phyloP scores from a whole-genome alignment of 2,113 vertebrate species.

The Amazona vittata region DNA sequence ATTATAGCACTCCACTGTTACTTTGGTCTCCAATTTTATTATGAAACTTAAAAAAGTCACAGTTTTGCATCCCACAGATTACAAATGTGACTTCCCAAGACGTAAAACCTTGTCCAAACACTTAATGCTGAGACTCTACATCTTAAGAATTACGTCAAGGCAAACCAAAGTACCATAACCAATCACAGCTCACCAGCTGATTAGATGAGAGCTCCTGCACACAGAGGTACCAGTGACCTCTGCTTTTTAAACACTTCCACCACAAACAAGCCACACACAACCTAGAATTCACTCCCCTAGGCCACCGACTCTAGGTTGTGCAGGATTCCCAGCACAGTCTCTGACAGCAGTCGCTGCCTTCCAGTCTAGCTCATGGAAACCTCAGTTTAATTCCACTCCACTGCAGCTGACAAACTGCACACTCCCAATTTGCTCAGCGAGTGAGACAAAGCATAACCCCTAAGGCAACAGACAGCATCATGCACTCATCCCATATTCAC shows the following conservation, averaged over 20 bases:
- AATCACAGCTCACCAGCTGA: background rate
- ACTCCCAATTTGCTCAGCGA: accelerated
- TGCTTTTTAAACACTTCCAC: background rate
- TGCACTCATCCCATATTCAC: background rate
- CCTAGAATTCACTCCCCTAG: background rate
- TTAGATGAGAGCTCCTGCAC: background rate
- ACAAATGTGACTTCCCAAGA: background rate
- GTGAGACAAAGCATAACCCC: background rate
- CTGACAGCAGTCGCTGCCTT: background rate
- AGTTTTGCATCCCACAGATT: background rate
- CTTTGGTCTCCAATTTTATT: background rate
- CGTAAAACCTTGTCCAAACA: background rate
- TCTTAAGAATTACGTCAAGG: background rate
- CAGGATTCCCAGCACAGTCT: background rate
- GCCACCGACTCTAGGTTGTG: accelerated
- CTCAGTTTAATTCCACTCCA: background rate
- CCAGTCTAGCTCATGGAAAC: background rate
- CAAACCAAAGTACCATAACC: background rate
- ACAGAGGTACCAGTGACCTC: background rate
- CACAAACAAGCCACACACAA: accelerated
- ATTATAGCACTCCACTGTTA: background rate
- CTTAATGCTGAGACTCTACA: background rate
- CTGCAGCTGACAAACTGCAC: background rate
- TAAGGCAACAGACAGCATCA: background rate
- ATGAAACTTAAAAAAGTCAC: background rate